Base-by-base conservation (phyloP, 2,888 invertebrate genomes). In the Scaptomyza parva region DNA sequence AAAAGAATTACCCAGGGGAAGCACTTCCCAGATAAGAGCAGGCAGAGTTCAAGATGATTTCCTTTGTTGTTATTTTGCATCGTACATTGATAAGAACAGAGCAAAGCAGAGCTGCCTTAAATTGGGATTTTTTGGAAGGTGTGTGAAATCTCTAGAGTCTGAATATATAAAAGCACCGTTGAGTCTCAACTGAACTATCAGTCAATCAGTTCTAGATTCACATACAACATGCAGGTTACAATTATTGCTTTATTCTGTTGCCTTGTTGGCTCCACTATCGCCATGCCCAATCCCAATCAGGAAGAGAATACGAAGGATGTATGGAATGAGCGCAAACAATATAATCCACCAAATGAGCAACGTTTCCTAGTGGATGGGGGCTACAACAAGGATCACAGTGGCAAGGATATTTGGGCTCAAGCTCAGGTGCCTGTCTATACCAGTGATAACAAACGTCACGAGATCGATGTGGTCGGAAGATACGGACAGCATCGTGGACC, bases 401-500 rank as follows among this genome's bases (percentile, higher is more conserved):
- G 89, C 17, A 66, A 63, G 8, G 83, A 86, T 44, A 52, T 90
- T 0, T 57, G 58, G 28, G 58, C 76, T 0, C 44, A 72, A 41
- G 85, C 77, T 0, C 78, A 71, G 5, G 74, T 77, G 18, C 89
- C 87, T 0, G 60, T 90, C 14, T 90, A 84, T 83, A 77, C 80
- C 8, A 90, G 90, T 57, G 67, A 82, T 1, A 91, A 90, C 39
- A 76, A 75, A 17, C 78, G 84, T 3, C 90, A 89, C 45, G 79
- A 85, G 8, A 0, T 90, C 18, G 86, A 89, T 51, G 72, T 73
- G 3, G 68, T 73, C 3, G 90, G 71, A 0, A 52, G 75, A 17
- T 90, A 88, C 50, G 76, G 76, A 0, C 90, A 91, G 52, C 90
- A 88, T 45, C 62, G 85, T 18, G 91, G 90, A 35, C 90, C 88